Evolutionary conservation across 1,140 invertebrate species (phyloP).

Genomic region (Pachypsylla venusta): DNA sequence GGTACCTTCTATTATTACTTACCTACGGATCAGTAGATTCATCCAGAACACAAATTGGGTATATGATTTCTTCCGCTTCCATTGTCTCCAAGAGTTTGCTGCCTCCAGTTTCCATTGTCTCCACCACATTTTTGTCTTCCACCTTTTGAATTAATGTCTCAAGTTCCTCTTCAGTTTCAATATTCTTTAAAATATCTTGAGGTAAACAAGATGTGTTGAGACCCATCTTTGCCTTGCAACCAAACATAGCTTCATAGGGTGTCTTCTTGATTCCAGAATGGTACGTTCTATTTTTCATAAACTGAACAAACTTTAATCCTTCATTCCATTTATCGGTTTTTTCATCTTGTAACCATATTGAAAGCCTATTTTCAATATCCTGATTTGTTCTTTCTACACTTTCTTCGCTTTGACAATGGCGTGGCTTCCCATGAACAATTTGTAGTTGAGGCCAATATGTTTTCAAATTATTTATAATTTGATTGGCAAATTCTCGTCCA

Average conservation of each 20-base stretch:
- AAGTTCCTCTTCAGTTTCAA: no score
- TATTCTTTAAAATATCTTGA: no score
- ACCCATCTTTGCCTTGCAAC: no score
- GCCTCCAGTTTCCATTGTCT: no score
- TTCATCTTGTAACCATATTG: conserved; percentile 26
- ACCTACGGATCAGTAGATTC: no score
- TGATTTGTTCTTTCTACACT: conserved; percentile 29
- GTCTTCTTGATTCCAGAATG: conserved; percentile 18
- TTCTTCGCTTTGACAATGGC: conserved; percentile 28
- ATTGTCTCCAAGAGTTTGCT: no score
- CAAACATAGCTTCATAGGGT: conserved; percentile 26
- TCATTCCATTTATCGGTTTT: conserved; percentile 23
- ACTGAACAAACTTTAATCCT: conserved; percentile 26
- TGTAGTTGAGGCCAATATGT: conserved; percentile 26
- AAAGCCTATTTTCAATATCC: conserved; percentile 29
- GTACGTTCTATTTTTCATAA: conserved; percentile 24
- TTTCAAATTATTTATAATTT: conserved; percentile 11
- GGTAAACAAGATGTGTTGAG: no score
- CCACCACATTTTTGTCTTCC: no score
- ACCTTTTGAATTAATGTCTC: no score
- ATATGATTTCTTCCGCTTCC: no score
- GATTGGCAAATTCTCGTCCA: conserved; percentile 12
- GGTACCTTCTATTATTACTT: no score
- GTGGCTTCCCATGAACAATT: conserved; percentile 30
- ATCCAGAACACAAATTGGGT: no score